phyloP scores from a whole-genome alignment of 2,797 vertebrate species.

The Myoxocephalus aenaeus region DNA sequence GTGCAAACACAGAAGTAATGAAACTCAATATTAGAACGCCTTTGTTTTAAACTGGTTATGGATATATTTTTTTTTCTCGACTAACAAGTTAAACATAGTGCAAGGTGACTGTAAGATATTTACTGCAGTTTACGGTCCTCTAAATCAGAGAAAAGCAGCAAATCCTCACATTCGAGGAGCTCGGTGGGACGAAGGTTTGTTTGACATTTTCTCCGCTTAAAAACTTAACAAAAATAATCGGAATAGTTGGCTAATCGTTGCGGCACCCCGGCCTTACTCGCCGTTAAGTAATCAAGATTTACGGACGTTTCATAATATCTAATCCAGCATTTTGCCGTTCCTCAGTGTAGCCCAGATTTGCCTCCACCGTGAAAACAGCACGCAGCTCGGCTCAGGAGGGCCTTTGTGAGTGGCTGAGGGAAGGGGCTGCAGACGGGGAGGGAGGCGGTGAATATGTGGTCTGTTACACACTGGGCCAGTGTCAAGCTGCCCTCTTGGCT shows the following conservation, averaged over 20 bases:
- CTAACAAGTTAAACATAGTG: background rate
- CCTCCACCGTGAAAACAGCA: constrained; percentile 27
- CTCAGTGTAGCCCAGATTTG: background rate
- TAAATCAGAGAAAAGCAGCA: background rate
- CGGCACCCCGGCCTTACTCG: background rate
- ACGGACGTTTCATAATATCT: constrained; percentile 1
- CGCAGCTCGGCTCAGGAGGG: constrained; percentile 7
- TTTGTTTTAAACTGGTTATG: background rate
- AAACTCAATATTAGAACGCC: background rate
- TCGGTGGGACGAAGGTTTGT: background rate
- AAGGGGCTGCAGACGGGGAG: constrained; percentile 10
- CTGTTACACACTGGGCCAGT: constrained; percentile 44
- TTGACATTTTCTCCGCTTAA: background rate
- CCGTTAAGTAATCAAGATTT: background rate
- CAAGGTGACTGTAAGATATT: background rate
- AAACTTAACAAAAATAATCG: background rate
- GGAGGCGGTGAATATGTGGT: constrained; percentile 6
- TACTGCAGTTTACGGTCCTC: background rate
- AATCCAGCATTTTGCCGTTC: constrained; percentile 18
- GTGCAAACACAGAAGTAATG: background rate
- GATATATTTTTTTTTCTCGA: too few species aligned
- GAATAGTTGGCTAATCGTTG: background rate
- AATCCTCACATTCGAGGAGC: background rate
- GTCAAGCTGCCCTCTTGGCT: constrained; percentile 39
- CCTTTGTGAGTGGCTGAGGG: constrained; percentile 20